These are phyloP conservation scores for Eulemur albifrons DNA, from an alignment of 2,797 vertebrate genomes.

Conservation along the genomic window DNA sequence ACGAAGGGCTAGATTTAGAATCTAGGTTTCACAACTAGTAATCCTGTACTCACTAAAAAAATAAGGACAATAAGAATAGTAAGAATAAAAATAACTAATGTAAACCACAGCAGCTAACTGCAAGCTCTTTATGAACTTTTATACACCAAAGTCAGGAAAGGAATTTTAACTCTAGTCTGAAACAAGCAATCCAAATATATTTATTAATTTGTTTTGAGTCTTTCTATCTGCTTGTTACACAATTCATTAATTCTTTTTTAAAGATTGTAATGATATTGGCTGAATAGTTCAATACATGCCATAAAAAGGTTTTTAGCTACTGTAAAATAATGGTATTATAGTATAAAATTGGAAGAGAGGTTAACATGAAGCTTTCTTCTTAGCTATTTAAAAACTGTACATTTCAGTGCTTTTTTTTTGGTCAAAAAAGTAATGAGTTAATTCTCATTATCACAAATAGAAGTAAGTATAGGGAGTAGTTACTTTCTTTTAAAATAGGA, in stretches of 20 bases:
- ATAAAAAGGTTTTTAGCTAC: background rate
- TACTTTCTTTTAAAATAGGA: constrained; percentile 35
- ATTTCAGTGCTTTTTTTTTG: constrained; percentile 4
- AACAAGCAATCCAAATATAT: background rate
- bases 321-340: background rate
- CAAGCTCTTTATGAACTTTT: constrained; percentile 22
- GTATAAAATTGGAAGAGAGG: constrained; percentile 5
- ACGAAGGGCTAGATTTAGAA: background rate
- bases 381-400: constrained; percentile 28
- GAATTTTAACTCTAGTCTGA: constrained; percentile 26
- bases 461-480: background rate
- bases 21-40: background rate
- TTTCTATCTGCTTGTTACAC: background rate
- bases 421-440: background rate
- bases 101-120: background rate
- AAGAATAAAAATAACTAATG: background rate
- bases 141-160: background rate
- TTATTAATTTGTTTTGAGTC: constrained; percentile 45
- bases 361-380: background rate
- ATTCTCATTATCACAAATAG: constrained; percentile 23
- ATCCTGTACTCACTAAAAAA: constrained; percentile 12
- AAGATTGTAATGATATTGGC: background rate
- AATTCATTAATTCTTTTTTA: background rate
- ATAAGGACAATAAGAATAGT: background rate
- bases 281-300: constrained; percentile 2